Evolutionary conservation across 2,888 invertebrate species (phyloP), one percentile per base, ranked within the genome.

Genomic region (Orthosia cruda): DNA sequence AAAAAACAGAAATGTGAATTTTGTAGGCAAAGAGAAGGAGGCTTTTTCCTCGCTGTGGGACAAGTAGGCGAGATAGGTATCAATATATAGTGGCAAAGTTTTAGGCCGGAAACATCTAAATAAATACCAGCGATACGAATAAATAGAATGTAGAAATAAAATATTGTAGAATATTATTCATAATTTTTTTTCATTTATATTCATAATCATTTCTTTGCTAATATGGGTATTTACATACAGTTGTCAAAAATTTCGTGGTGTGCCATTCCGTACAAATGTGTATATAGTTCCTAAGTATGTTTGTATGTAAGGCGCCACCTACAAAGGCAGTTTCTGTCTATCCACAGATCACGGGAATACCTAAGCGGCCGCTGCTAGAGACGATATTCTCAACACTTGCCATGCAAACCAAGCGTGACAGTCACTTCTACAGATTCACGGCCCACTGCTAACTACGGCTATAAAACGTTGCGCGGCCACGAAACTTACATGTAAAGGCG

Each of bases 301-400:
- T 52, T 7, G 18, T 47, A 18, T 49, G 12, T 55, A 23, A 55
- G 64, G 23, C 50, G 40, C 77, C 77, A 68, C 20, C 50, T 52
- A 64, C 26, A 47, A 13, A 4, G n/a, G 45, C 45, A 32, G n/a
- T 23, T 7, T 52, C 52, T 13, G 16, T 52, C 52, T 13, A n/a
- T 54, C 55, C 20, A 2, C 13, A 26, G 9, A 59, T 2, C 12
- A 59, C 58, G 9, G 57, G 12, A 12, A 58, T 32, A 32, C 32
- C n/a, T 13, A 12, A 15, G 23, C n/a, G n/a, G 58, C 18, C 2
- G n/a, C 32, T 32, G 58, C 18, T 40, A n/a, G 58, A 59, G 59
- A 59, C 59, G n/a, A 11, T 13, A 5, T 59, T n/a, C 13, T 32
- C 4, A 58, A 12, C 32, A n/a, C 13, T 59, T 40, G 40, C 40